Base-by-base conservation (phyloP, 2,797 vertebrate genomes). In the Onychomys leucogaster region DNA sequence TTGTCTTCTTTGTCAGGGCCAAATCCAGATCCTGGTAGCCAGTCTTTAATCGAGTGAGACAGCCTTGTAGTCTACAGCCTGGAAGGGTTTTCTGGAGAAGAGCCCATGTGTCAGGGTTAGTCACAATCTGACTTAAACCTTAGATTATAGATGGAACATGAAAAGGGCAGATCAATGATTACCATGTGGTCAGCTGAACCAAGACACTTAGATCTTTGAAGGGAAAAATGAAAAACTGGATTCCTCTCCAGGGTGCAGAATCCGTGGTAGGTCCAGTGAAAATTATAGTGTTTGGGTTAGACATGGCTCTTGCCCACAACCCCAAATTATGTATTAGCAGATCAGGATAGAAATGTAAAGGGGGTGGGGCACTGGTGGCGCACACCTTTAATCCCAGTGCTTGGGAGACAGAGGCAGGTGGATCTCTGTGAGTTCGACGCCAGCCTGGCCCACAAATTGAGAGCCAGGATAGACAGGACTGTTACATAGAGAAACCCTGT, bases 211-310 rank as follows among this genome's bases (percentile, higher is more conserved):
- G 83, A 37, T 92, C 16, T 91, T 94, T 73, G 75, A 96, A 86
- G 65, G 94, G 46, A 59, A 92, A 97, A 93, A 90, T 77, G 63
- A 81, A 94, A 91, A 96, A 49, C 52, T 88, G 76, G 80, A 73
- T 85, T 91, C 34, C 16, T 88, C 61, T 77, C 69, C 46, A 93
- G 65, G 12, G 41, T 49, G 41, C 19, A 94, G 89, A 78, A 43
- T 92, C 83, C 75, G 59, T 37, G 96, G 96, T 93, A 94, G 91
- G 76, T 97, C 89, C 83, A 77, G 23, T 67, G 89, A 96, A 96
- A 97, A 97, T 94, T 49, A 94, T 17, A 95, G 83, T 84, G 61
- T 87, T 95, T 88, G 32, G 84, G n/a, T 91, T 94, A 91, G 94
- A 95, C 49, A 25, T 65, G 49, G 81, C 71, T 94, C 52, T 34